Percentiles rank a stretch among this genome's conserved stretches.
Conservation (phyloP, 2,888 invertebrate species). For the Parnassius mnemosyne region DNA sequence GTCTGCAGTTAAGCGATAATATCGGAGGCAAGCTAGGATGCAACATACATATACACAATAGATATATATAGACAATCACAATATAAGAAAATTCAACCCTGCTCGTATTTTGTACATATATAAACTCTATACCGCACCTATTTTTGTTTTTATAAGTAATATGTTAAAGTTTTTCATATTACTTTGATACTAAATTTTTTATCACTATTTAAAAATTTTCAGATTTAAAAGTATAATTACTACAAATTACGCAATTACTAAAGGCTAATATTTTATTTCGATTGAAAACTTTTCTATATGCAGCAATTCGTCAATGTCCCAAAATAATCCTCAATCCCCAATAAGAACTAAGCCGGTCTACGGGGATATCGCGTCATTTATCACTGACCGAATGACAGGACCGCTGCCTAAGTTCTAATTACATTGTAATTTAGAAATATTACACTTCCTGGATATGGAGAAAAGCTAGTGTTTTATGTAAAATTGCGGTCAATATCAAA, state of each 20-base stretch:
- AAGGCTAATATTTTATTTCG: constrained; percentile 61
- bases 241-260: constrained; percentile 26
- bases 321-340: constrained; percentile 70
- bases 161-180: too few relatives aligned
- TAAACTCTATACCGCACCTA: too few relatives aligned
- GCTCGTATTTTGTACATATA: too few relatives aligned
- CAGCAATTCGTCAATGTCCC: constrained; percentile 75
- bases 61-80: too few relatives aligned
- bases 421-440: constrained; percentile 23
- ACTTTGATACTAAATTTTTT: too few relatives aligned
- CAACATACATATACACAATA: too few relatives aligned
- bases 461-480: neutral
- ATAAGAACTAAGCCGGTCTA: constrained; percentile 68
- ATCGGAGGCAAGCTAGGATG: too few relatives aligned
- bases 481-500: too few relatives aligned
- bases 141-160: too few relatives aligned
- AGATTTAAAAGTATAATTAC: neutral
- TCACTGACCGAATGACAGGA: constrained; percentile 55
- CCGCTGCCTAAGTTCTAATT: constrained; percentile 38
- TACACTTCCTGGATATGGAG: neutral
- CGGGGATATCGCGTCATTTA: constrained; percentile 70
- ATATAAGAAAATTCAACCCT: too few relatives aligned
- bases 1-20: too few relatives aligned
- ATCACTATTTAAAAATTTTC: too few relatives aligned
- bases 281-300: constrained; percentile 70